Evolutionary conservation across 2,797 vertebrate genomes (phyloP), one percentile per base, ranked within the genome.

Genomic region (Anguilla pacifica): DNA sequence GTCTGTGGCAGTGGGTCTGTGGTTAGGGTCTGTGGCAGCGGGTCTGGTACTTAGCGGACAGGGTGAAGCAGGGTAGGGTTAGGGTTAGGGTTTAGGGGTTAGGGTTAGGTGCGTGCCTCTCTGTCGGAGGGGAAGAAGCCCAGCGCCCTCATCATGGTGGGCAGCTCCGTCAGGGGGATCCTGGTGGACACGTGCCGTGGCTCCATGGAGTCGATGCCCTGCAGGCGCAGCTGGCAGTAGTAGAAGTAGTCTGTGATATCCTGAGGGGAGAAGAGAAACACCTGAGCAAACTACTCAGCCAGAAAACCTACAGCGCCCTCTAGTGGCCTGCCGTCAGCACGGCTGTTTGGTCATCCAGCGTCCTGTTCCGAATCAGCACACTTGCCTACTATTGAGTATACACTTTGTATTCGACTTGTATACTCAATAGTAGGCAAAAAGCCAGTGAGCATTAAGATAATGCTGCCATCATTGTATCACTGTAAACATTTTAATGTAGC

Each of bases 201-300:
- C 93, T 97, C 96, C 96, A 96, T 97, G 0, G 95, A 95, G 57
- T 97, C 89, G 0, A 95, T 93, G 9, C 96, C 96, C 87, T 98
- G 97, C 87, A 94, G 94, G 79, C 89, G 93, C 87, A 99, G 89
- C 95, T 98, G 98, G 25, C 96, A 97, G 3, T 97, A 98, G 92
- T 97, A 98, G 94, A 99, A 99, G 91, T 97, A 97, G 86, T 99
- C 96, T 88, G 99, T 97, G 91, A 99, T 96, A 89, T 98, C 98
- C 99, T 99, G 92, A 11, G 28, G 87, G 88, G 77, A 92, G 64
- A 91, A 91, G 92, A 67, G 51, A 86, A 6, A 67, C 64, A 25
- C 6, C 11, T 7, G 64, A 28, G 25, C 9, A 28, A 67, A 67
- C 64, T 28, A 67, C 25, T n/a, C 25, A 67, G 64, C 64, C 64